Evolutionary conservation across 1,140 invertebrate species (phyloP).

Genomic region (Lordiphosa stackelbergi): DNA sequence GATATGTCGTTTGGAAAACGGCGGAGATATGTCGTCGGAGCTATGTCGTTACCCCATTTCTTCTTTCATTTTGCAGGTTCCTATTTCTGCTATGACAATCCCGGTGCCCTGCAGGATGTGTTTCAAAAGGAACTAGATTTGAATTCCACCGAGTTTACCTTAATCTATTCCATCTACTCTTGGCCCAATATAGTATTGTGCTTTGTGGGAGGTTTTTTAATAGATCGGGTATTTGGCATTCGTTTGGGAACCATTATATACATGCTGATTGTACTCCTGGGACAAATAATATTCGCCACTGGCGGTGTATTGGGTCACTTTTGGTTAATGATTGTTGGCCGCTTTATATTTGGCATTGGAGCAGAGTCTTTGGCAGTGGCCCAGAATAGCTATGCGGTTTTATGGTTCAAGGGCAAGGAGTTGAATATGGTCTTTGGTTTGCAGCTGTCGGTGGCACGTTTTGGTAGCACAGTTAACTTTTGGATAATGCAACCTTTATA

Average conservation of each 20-base stretch:
- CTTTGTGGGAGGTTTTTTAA: conserved; percentile 96
- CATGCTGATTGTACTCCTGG: conserved; percentile 86
- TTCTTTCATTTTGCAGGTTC: conserved; percentile 79
- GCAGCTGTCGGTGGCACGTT: conserved; percentile 93
- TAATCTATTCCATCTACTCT: conserved; percentile 96
- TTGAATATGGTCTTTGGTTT: conserved; percentile 98
- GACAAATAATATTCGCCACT: conserved; percentile 92
- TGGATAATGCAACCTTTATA: conserved; percentile 94
- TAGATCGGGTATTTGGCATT: conserved; percentile 96
- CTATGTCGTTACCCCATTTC: too few species aligned
- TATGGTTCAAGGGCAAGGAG: conserved; percentile 98
- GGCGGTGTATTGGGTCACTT: conserved; percentile 89
- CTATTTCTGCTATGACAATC: conserved; percentile 99
- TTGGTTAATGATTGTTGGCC: conserved; percentile 94
- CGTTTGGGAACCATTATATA: conserved; percentile 95
- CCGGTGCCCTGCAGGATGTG: conserved; percentile 92
- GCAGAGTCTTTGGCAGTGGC: conserved; percentile 97
- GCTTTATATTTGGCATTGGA: conserved; percentile 98
- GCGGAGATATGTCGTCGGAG: too few species aligned
- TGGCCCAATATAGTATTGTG: conserved; percentile 98
- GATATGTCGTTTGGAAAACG: too few species aligned
- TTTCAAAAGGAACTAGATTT: conserved; percentile 91
- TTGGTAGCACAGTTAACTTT: conserved; percentile 97
- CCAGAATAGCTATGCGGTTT: conserved; percentile 97
- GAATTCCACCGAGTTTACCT: conserved; percentile 88